phyloP scores from a whole-genome alignment of 2,797 vertebrate genomes.

The Pempheris klunzingeri region DNA sequence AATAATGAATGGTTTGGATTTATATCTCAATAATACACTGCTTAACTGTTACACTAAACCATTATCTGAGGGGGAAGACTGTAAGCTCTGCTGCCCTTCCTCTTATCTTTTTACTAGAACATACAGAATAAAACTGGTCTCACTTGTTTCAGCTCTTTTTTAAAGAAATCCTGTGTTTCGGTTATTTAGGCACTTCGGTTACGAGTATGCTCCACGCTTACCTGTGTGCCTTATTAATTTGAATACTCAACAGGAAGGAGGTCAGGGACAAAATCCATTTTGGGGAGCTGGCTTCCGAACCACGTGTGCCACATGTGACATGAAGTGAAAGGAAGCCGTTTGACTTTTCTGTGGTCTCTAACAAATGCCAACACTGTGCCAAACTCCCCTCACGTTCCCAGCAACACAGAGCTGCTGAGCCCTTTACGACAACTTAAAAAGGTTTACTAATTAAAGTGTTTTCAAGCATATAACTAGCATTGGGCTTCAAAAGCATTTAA shows the following conservation, averaged over 20 bases:
- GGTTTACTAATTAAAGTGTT: not conserved
- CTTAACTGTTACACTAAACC: no score
- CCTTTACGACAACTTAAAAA: not conserved
- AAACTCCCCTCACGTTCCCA: not conserved
- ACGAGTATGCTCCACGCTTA: not conserved
- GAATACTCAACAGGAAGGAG: not conserved
- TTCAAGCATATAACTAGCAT: not conserved
- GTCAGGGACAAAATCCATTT: not conserved
- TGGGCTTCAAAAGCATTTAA: not conserved
- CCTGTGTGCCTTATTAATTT: not conserved
- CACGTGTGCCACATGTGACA: slow-evolving; percentile 1
- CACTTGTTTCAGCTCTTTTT: not conserved
- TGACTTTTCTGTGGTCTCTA: not conserved
- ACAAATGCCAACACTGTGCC: not conserved
- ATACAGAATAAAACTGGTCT: not conserved
- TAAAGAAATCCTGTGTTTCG: slow-evolving; percentile 9
- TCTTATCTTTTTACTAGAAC: slow-evolving; percentile 10
- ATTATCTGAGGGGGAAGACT: not conserved
- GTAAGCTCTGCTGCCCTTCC: not conserved
- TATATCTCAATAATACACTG: slow-evolving; percentile 2
- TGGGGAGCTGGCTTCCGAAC: not conserved
- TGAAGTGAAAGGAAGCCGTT: not conserved
- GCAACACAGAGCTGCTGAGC: not conserved
- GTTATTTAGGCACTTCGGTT: not conserved
- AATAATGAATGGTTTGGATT: slow-evolving; percentile 8